Evolutionary conservation across 2,888 invertebrate genomes (phyloP), one percentile per base, ranked within the genome.

Genomic region (Drosophila subquinaria): DNA sequence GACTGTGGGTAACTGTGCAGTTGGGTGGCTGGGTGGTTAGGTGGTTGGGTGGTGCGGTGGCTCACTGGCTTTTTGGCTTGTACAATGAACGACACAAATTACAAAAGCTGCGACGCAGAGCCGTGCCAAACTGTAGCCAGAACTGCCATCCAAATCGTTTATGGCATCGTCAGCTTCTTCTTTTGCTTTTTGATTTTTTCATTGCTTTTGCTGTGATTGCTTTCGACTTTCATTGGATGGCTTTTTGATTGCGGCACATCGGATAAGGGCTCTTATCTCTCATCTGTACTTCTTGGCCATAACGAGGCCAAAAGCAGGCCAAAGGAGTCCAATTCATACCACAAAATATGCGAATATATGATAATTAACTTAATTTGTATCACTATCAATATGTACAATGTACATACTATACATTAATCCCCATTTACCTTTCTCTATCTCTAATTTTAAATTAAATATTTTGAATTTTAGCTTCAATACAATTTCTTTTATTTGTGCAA

Each of bases 221-320:
- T 60, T 73, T 66, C 65, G 65, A 73, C 65, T 69, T 77, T 69
- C 59, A 69, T 73, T 77, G 73, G 61, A 76, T 69, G 73, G 59
- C 59, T 56, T 77, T 76, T 69, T 62, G 69, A 73, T 69, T 73
- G 63, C 51, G 47, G 61, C 76, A 48, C 38, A 64, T 50, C 43
- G 63, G 43, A 40, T 51, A 68, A 68, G 69, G 57, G 40, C 64
- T 61, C 64, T 68, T 61, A 57, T 50, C 61, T 48, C 73, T 61
- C 47, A 61, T 53, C 30, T 56, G 6, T n/a, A 40, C 48, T 38
- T 33, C 20, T 43, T 55, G 52, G 27, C 56, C 69, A 69, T 53
- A 55, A 36, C 53, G 38, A 40, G 42, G 23, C 20, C 53, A 27
- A 35, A 30, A 50, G 35, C 48, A 8, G 64, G 10, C 33, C 43